Conservation (phyloP, 92 coral and sea anemone genomes). For the Pocillopora meandrina region DNA sequence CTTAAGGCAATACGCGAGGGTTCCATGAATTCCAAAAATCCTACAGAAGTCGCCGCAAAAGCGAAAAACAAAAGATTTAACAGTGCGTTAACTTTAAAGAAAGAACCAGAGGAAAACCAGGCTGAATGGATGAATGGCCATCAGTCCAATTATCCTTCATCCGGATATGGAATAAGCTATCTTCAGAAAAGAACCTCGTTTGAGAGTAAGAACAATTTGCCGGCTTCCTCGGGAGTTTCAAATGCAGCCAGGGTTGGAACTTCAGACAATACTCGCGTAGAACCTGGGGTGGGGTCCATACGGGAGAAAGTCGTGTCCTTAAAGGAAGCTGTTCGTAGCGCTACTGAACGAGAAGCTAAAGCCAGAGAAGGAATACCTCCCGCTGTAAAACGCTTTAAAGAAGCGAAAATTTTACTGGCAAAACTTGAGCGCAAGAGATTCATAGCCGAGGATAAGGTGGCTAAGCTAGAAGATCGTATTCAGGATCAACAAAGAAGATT, state of each 20-base stretch:
- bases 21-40: constrained; percentile 26
- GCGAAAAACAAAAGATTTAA: constrained; percentile 62
- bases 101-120: constrained; percentile 37
- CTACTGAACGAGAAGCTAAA: constrained; percentile 59
- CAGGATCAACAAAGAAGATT: constrained; percentile 56
- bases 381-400: constrained; percentile 69
- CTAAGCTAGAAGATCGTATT: constrained; percentile 61
- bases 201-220: constrained; percentile 33
- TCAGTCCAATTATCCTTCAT: constrained; percentile 40
- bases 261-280: constrained; percentile 38
- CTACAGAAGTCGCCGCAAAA: constrained; percentile 44
- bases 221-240: constrained; percentile 38
- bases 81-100: constrained; percentile 61
- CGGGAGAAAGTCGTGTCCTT: constrained; percentile 78
- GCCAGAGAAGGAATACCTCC: constrained; percentile 60
- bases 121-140: constrained; percentile 21
- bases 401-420: constrained; percentile 52
- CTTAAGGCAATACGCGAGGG: constrained; percentile 70
- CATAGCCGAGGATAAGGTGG: constrained; percentile 72
- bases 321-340: constrained; percentile 71
- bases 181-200: constrained; percentile 13
- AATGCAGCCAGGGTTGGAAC: constrained; percentile 10
- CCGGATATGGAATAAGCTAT: constrained; percentile 42
- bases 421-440: constrained; percentile 69
- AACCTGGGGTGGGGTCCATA: constrained; percentile 79